Evolutionary conservation across 2,888 invertebrate genomes (phyloP).

Genomic region (Schizaphis graminum): DNA sequence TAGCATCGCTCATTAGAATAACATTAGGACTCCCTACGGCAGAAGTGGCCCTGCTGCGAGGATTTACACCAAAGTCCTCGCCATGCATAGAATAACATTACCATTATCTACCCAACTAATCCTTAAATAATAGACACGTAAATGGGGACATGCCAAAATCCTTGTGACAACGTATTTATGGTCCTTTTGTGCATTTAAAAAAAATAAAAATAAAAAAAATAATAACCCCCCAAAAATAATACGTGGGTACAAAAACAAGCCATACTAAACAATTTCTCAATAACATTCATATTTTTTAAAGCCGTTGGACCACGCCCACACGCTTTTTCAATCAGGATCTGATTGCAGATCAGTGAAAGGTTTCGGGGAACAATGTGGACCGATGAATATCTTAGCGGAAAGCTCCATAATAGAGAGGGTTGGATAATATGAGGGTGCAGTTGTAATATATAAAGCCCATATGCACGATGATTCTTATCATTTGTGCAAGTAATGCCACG

Average conservation of each 20-base stretch:
- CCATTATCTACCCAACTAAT: conserved; percentile 64
- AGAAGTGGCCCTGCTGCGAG: conserved; percentile 60
- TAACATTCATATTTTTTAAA: conserved; percentile 63
- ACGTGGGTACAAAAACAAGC: conserved; percentile 58
- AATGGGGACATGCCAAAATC: conserved; percentile 64
- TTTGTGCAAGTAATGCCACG: conserved; percentile 60
- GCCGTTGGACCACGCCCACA: conserved; percentile 61
- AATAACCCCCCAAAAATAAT: conserved; percentile 57
- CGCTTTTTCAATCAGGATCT: conserved; percentile 64
- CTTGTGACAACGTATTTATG: conserved; percentile 62
- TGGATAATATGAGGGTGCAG: conserved; percentile 63
- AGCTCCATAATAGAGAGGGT: conserved; percentile 65
- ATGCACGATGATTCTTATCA: conserved; percentile 63
- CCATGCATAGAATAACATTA: conserved; percentile 64
- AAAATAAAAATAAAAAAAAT: conserved; percentile 41
- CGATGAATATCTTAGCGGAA: conserved; percentile 64
- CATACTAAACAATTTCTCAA: conserved; percentile 62
- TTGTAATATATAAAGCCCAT: conserved; percentile 53
- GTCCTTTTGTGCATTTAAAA: conserved; percentile 54
- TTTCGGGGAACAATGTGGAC: conserved; percentile 64
- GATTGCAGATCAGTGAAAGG: conserved; percentile 65
- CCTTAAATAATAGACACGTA: conserved; percentile 64
- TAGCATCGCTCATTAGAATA: conserved; percentile 63
- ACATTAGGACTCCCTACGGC: conserved; percentile 65
- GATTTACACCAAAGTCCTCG: conserved; percentile 63